A percentile compares a stretch with the other conserved stretches of the same genome.
Evolutionary conservation across 2,113 vertebrate genomes (phyloP).

Genomic region (Lipotes vexillifer): DNA sequence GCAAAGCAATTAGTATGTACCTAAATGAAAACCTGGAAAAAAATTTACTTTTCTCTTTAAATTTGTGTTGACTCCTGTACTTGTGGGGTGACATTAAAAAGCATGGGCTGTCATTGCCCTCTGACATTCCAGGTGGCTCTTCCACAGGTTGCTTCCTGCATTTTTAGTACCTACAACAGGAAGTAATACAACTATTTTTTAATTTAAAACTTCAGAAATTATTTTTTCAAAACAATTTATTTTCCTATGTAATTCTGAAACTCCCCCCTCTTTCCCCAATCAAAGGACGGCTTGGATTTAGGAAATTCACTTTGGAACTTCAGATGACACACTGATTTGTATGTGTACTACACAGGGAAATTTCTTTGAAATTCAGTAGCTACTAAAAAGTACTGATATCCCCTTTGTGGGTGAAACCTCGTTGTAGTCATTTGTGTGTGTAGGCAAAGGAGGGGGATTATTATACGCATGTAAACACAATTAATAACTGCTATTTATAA

Average conservation of each 20-base stretch:
- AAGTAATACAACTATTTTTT: not conserved
- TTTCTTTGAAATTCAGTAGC: not conserved
- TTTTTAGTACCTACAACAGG: not conserved
- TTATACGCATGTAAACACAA: not conserved
- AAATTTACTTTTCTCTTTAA: not conserved
- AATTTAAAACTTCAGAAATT: not conserved
- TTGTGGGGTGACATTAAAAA: not conserved
- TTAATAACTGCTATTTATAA: not conserved
- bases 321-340: not conserved
- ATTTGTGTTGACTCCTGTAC: not conserved
- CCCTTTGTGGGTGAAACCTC: not conserved
- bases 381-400: not conserved
- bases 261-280: not conserved
- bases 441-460: not conserved
- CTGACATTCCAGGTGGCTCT: not conserved
- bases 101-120: not conserved
- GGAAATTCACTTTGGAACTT: conserved; percentile 13
- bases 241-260: conserved; percentile 14
- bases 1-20: not conserved
- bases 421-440: not conserved
- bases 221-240: not conserved
- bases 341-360: not conserved
- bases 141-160: not conserved
- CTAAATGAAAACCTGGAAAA: conserved; percentile 12
- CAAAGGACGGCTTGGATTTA: conserved; percentile 13